phyloP scores from a whole-genome alignment of 2,888 invertebrate species.

The Sesia bembeciformis region DNA sequence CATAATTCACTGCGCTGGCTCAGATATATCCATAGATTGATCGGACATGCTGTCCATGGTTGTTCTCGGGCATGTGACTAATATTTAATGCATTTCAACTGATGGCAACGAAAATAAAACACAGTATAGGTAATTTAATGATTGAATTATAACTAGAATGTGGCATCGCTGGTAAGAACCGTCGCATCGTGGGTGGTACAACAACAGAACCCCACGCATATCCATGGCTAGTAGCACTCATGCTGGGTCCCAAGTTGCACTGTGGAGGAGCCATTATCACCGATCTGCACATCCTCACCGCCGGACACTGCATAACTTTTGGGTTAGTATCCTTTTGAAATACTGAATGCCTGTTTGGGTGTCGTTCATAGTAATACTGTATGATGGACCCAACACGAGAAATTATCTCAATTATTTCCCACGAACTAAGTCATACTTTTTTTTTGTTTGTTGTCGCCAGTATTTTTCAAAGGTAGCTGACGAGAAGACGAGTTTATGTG shows the following conservation, averaged over 20 bases:
- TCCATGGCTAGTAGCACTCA: conserved; percentile 72
- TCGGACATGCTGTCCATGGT: neutral
- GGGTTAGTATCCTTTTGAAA: conserved; percentile 36
- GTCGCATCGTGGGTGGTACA: conserved; percentile 72
- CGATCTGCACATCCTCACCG: conserved; percentile 68
- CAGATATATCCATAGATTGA: no score
- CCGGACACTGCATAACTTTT: conserved; percentile 74
- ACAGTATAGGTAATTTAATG: neutral
- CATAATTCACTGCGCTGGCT: no score
- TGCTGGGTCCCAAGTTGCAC: conserved; percentile 57
- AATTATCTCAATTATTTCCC: no score
- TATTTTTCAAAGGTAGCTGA: no score
- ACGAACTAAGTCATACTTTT: no score
- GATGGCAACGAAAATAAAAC: no score
- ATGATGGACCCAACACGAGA: no score
- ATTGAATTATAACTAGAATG: conserved; percentile 33
- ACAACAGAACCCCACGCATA: conserved; percentile 63
- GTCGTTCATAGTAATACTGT: no score
- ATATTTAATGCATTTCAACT: no score
- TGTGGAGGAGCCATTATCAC: conserved; percentile 76
- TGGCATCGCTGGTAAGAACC: conserved; percentile 48
- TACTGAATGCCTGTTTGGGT: no score
- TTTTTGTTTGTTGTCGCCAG: no score
- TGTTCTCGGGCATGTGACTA: neutral
- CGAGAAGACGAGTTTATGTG: no score